phyloP scores from a whole-genome alignment of 2,113 vertebrate species.

The Notothenia coriiceps region DNA sequence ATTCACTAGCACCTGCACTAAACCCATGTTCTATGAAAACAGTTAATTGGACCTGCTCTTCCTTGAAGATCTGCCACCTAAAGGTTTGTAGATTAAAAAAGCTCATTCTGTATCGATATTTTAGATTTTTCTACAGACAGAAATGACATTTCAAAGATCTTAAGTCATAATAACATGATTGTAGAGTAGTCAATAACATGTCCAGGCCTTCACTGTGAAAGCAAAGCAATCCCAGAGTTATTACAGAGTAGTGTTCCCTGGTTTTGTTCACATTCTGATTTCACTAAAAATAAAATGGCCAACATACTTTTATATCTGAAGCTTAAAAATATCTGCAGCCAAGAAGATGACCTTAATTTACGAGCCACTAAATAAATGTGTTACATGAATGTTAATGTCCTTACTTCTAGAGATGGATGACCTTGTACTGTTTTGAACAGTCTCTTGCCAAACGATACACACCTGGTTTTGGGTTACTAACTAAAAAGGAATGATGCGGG shows the following conservation, averaged over 20 bases:
- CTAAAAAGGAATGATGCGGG: background rate
- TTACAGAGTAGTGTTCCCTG: conserved; percentile 6
- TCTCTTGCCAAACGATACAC: background rate
- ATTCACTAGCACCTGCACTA: too few species aligned
- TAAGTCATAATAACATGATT: background rate
- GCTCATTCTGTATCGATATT: background rate
- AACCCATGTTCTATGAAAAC: background rate
- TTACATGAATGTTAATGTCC: conserved; percentile 24
- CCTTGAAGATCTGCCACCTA: background rate
- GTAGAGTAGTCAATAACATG: background rate
- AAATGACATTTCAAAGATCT: background rate
- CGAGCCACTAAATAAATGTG: conserved; percentile 44
- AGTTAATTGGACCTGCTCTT: background rate
- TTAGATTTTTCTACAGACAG: too few species aligned
- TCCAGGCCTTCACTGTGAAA: background rate
- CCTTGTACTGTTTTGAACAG: background rate
- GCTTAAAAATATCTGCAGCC: conserved; percentile 34
- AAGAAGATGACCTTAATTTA: conserved; percentile 58
- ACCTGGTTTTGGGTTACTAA: background rate
- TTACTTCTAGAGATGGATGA: background rate
- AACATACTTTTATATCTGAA: conserved; percentile 51
- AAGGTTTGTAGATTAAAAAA: background rate
- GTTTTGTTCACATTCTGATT: conserved; percentile 21
- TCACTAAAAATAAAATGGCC: conserved; percentile 29
- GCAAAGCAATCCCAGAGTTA: conserved; percentile 8